Base-by-base conservation (phyloP, 2,888 invertebrate species). In the Chironomus tentans region DNA sequence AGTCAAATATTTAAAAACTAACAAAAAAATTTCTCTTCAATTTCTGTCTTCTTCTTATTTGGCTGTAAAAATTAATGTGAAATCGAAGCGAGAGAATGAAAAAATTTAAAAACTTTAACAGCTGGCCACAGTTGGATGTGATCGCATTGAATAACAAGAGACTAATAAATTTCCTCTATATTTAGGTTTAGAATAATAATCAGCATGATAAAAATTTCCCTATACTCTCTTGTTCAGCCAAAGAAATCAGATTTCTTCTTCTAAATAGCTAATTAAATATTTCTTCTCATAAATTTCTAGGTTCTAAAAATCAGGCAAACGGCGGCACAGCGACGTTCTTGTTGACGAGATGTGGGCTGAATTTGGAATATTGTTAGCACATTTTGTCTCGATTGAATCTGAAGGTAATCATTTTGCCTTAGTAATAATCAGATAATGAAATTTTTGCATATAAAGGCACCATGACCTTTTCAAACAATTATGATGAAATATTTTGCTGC, bases 301-400 rank as follows among this genome's bases (percentile, higher is more conserved):
- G n/a, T 56, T 56, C 56, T 56, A 38, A 38, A 38, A 38, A 38
- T 38, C 38, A 38, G 38, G 38, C 38, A 38, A 28, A 38, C 38
- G 38, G 10, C 38, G 7, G 38, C 56, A 56, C 18, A 56, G n/a
- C 56, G 7, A 13, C 15, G 18, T 56, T 56, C 18, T 21, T 62
- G 18, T 62, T 65, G 22, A 65, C 21, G 65, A 65, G 65, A 65
- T 65, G 65, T 65, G 65, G 65, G 65, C 65, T 13, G 65, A 65
- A 21, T 13, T 56, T n/a, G 18, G 13, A 56, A 56, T 12, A 18
- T 6, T 6, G 7, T 56, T 6, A 65, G 62, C 62, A 7, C 62
- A 50, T n/a, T 15, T 50, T 50, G 28, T 28, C 28, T 28, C 5
- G 1, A 28, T 28, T 1, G 28, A 28, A 3, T 28, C 28, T 28